phyloP scores from a whole-genome alignment of 2,888 invertebrate species.

The Agelastica alni region DNA sequence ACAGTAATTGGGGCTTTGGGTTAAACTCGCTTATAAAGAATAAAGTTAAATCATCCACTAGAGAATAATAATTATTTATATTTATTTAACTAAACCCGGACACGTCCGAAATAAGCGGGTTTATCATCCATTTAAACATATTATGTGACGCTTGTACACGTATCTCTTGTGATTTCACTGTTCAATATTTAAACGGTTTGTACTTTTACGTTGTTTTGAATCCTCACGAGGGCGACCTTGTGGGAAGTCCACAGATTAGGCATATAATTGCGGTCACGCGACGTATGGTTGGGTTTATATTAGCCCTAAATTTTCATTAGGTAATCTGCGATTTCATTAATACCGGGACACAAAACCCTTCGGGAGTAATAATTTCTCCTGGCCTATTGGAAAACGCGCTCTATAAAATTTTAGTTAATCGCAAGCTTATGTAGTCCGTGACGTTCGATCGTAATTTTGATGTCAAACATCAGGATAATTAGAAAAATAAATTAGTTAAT shows the following conservation, averaged over 20 bases:
- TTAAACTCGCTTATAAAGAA: too few relatives aligned
- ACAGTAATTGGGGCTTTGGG: too few relatives aligned
- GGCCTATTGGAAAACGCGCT: not conserved
- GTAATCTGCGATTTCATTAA: conserved; percentile 13
- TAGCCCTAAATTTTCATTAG: conserved; percentile 19
- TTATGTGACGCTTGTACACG: too few relatives aligned
- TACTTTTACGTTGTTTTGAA: not conserved
- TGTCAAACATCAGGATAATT: too few relatives aligned
- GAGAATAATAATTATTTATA: too few relatives aligned
- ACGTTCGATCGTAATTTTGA: not conserved
- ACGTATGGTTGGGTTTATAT: conserved; percentile 19
- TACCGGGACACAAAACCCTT: conserved; percentile 1
- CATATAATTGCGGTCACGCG: conserved; percentile 17
- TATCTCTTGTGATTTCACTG: too few relatives aligned
- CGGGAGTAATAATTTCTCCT: conserved; percentile 1
- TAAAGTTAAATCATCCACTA: too few relatives aligned
- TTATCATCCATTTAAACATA: too few relatives aligned
- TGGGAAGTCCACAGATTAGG: conserved; percentile 2
- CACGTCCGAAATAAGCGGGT: too few relatives aligned
- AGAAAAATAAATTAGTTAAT: too few relatives aligned
- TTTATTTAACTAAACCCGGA: too few relatives aligned
- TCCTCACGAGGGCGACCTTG: not conserved
- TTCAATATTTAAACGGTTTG: not conserved
- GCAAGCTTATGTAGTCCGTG: not conserved
- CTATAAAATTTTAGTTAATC: not conserved